Evolutionary conservation across 2,113 vertebrate species (phyloP).

Genomic region (Paraplagusia blochii): DNA sequence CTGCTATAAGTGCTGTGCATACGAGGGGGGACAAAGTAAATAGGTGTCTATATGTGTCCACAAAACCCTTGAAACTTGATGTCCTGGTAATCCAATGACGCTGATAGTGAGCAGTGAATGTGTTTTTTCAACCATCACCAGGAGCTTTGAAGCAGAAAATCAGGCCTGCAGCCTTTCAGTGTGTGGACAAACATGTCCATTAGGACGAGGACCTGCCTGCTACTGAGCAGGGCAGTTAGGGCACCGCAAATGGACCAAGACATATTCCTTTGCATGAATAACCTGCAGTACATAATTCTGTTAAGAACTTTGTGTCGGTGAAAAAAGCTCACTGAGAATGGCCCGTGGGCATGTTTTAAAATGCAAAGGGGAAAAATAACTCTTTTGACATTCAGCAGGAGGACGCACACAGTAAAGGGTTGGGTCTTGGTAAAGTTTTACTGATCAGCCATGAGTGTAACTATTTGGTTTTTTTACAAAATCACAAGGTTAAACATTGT

Average conservation of each 20-base stretch:
- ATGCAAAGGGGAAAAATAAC: conserved; percentile 5
- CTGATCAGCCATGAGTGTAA: too few species aligned
- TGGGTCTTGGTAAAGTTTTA: too few species aligned
- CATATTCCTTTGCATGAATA: conserved; percentile 34
- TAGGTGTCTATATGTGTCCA: neutral
- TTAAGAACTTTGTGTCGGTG: neutral
- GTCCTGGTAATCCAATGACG: conserved; percentile 45
- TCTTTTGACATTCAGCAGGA: neutral
- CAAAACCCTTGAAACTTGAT: conserved; percentile 26
- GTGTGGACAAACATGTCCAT: conserved; percentile 60
- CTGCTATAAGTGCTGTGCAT: neutral
- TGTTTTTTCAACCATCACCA: conserved; percentile 17
- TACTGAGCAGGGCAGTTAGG: conserved; percentile 16
- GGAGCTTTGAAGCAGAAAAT: conserved; percentile 44
- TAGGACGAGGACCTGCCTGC: conserved; percentile 38
- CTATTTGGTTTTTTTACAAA: too few species aligned
- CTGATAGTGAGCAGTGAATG: conserved; percentile 29
- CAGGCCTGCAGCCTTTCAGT: conserved; percentile 39
- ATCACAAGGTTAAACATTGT: too few species aligned
- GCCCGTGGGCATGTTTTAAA: conserved; percentile 10
- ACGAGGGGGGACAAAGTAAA: too few species aligned
- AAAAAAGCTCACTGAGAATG: conserved; percentile 14
- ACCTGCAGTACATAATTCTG: conserved; percentile 12
- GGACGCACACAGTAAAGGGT: conserved; percentile 7
- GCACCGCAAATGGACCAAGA: conserved; percentile 41